Evolutionary conservation across 1,140 invertebrate species (phyloP).

Genomic region (Drosophila yakuba): DNA sequence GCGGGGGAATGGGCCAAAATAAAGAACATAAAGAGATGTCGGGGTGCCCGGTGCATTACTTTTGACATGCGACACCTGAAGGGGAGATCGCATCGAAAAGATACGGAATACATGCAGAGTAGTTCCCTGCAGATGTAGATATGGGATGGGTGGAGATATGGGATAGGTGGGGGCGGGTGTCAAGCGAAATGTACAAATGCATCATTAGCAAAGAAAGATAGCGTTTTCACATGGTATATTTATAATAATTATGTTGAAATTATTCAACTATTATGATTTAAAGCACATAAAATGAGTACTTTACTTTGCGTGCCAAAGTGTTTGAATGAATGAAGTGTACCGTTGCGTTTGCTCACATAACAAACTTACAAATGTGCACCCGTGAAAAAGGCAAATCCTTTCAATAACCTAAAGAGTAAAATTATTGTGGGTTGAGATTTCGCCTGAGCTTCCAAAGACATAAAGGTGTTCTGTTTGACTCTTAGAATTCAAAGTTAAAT

Average conservation of each 20-base stretch:
- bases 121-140: background rate
- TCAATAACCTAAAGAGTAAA: no score
- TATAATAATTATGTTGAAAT: background rate
- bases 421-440: background rate
- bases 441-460: background rate
- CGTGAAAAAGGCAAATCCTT: no score
- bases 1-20: background rate
- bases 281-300: no score
- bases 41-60: slow-evolving; percentile 37
- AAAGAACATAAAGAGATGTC: slow-evolving; percentile 33
- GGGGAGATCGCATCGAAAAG: slow-evolving; percentile 29
- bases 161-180: background rate
- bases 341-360: no score
- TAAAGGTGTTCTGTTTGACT: background rate
- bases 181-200: background rate
- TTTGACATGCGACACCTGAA: slow-evolving; percentile 75
- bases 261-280: no score
- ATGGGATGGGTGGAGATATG: background rate
- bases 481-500: slow-evolving; percentile 5
- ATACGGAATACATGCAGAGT: slow-evolving; percentile 46
- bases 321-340: no score
- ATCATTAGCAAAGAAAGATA: background rate
- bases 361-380: no score
- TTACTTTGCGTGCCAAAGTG: no score
- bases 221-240: background rate